phyloP scores from a whole-genome alignment of 2,888 invertebrate species.

The Melanostoma mellinum region DNA sequence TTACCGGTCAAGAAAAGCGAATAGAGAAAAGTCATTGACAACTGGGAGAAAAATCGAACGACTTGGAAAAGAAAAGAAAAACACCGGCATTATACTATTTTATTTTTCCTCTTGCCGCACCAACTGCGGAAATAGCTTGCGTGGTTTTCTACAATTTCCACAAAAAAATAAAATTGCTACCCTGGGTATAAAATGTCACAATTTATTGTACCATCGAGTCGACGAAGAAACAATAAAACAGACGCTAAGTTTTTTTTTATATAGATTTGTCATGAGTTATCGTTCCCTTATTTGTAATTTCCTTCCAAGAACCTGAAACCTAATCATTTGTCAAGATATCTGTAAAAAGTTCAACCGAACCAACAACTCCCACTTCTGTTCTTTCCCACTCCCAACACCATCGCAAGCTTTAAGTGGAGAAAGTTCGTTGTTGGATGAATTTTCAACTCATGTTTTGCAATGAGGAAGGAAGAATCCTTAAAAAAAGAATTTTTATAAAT shows the following conservation, averaged over 20 bases:
- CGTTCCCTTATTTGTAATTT: slow-evolving; percentile 14
- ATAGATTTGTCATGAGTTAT: slow-evolving; percentile 59
- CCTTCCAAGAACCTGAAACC: slow-evolving; percentile 25
- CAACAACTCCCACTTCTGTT: neutral
- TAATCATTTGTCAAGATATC: slow-evolving; percentile 18
- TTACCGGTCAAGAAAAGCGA: slow-evolving; percentile 37
- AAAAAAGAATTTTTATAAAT: slow-evolving; percentile 17
- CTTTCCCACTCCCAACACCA: neutral
- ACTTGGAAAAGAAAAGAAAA: neutral
- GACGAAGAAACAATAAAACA: slow-evolving; percentile 23
- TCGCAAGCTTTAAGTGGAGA: neutral
- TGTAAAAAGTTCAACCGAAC: neutral
- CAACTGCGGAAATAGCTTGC: slow-evolving; percentile 63
- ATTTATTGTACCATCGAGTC: slow-evolving; percentile 52
- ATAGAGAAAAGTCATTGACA: slow-evolving; percentile 46
- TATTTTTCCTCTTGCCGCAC: slow-evolving; percentile 8
- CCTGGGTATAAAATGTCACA: slow-evolving; percentile 41
- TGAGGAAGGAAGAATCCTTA: slow-evolving; percentile 34
- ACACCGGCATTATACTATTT: slow-evolving; percentile 20
- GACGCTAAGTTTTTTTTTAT: slow-evolving; percentile 29
- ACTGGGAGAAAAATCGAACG: slow-evolving; percentile 21
- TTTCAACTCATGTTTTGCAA: slow-evolving; percentile 24
- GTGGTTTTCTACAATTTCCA: slow-evolving; percentile 58
- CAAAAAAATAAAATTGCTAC: slow-evolving; percentile 32
- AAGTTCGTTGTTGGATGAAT: neutral